phyloP scores from a whole-genome alignment of 2,888 invertebrate species.

The Lycocerus yunnanus region DNA sequence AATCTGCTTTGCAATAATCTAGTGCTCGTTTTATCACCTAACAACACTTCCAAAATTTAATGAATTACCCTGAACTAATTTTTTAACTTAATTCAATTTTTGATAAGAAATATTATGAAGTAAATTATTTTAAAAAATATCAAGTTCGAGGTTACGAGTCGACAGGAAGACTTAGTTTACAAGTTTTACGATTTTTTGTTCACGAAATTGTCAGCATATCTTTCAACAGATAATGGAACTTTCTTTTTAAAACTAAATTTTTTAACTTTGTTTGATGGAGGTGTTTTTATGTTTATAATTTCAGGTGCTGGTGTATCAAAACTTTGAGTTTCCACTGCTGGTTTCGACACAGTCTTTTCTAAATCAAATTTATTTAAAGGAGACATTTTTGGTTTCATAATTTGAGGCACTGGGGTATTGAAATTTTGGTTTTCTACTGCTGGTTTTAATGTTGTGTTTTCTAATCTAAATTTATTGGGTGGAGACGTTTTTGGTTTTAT shows the following conservation, averaged over 20 bases:
- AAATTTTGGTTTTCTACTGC: not conserved
- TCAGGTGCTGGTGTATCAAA: not conserved
- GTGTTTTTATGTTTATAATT: not conserved
- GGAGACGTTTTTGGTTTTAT: not conserved
- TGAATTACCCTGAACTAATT: no score
- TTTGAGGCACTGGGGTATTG: not conserved
- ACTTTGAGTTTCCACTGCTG: no score
- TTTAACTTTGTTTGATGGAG: slow-evolving; percentile 7
- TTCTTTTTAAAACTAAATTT: slow-evolving; percentile 25
- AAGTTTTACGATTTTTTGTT: not conserved
- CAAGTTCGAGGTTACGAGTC: not conserved
- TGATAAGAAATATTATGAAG: not conserved
- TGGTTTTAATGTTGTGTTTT: not conserved
- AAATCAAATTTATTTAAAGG: no score
- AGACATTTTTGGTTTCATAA: not conserved
- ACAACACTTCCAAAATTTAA: no score
- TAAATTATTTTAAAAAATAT: not conserved
- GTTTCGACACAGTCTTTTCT: no score
- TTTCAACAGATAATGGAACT: slow-evolving; percentile 14
- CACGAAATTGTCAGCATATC: not conserved
- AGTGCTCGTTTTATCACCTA: no score
- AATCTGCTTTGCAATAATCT: no score
- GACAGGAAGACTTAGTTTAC: not conserved
- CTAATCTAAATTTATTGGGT: no score
- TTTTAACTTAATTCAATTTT: no score